Evolutionary conservation across 2,888 invertebrate genomes (phyloP), one percentile per base, ranked within the genome.

Genomic region (Brachypalpus laphriformis): DNA sequence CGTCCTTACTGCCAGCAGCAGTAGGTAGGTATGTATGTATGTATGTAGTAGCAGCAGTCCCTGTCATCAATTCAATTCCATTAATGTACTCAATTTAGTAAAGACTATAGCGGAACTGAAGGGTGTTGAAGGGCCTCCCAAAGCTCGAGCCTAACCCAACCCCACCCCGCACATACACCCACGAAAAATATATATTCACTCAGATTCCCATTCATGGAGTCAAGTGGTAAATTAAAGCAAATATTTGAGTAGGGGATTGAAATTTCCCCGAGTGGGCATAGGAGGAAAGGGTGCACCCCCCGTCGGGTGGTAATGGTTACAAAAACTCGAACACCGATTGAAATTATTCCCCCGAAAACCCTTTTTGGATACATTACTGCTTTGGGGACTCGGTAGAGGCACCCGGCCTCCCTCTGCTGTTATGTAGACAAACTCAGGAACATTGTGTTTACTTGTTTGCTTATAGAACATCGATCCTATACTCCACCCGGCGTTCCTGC

Each of bases 211-310:
- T 59, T 77, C 68, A 61, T 57, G 51, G 66, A 80, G 80, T 66
- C 72, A 80, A 80, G 65, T 80, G 72, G 65, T 63, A 80, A 80
- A 72, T 80, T 72, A 51, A 66, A 80, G 72, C 65, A 80, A 72
- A 80, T 74, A 74, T 81, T 72, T 78, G 77, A 61, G 37, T 25
- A 63, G 47, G 56, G 56, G 61, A 65, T 56, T 56, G 70, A 57
- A 71, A 63, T 16, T 56, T 34, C 28, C 14, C 42, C 8, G 37
- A n/a, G 3, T 1, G 2, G 42, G 16, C 5, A n/a, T 5, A 8
- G 28, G 31, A 14, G 8, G 14, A 20, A 7, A 20, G 47, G 25
- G 56, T 42, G 68, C 14, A 31, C n/a, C n/a, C n/a, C n/a, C n/a
- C n/a, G n/a, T n/a, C n/a, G n/a, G n/a, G n/a, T n/a, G n/a, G n/a